Base-by-base conservation (phyloP, 2,888 invertebrate species). In the Mythimna impura region DNA sequence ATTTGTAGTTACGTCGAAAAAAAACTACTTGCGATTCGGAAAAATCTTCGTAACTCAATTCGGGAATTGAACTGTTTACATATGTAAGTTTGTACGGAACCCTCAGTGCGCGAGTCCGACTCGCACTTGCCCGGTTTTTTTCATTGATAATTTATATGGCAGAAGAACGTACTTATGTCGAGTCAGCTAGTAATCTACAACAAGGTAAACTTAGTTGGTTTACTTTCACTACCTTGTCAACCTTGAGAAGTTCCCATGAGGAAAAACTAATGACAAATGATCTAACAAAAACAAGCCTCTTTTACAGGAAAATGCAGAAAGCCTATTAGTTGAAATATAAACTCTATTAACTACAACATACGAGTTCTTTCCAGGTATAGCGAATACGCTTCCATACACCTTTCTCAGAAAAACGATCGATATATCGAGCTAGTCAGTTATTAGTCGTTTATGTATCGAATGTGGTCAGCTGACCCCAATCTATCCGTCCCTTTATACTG, bases 331-430 rank as follows among this genome's bases (percentile, higher is more conserved):
- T 47, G 22, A 12, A 50, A n/a, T 14, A 50, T 40, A 10, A 47
- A 22, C 36, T 58, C 10, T n/a, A 47, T 3, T 22, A 7, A 22
- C 0, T 54, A 14, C 2, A 57, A 50, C 20, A 12, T 58, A 78
- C 2, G 25, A 52, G 36, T 72, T 64, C 22, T 65, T 79, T 60
- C 47, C 47, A 64, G 20, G 47, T 64, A 79, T 47, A 10, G 25
- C n/a, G 0, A 55, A 54, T 25, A 25, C n/a, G 50, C 43, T 43
- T 7, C 25, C 3, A 30, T n/a, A 58, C 5, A 50, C 14, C 12
- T 36, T 73, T 73, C 52, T 30, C 12, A 10, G 55, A 73, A 76
- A 12, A 50, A 25, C 40, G 17, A 58, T 58, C 62, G n/a, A 63
- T 78, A 71, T n/a, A 50, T 20, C 10, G 22, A 71, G 12, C 43